Percentiles rank a stretch among this genome's conserved stretches.
These are phyloP conservation scores for Trissolcus basalis DNA, from an alignment of 1,140 invertebrate species.

Conservation along the genomic window DNA sequence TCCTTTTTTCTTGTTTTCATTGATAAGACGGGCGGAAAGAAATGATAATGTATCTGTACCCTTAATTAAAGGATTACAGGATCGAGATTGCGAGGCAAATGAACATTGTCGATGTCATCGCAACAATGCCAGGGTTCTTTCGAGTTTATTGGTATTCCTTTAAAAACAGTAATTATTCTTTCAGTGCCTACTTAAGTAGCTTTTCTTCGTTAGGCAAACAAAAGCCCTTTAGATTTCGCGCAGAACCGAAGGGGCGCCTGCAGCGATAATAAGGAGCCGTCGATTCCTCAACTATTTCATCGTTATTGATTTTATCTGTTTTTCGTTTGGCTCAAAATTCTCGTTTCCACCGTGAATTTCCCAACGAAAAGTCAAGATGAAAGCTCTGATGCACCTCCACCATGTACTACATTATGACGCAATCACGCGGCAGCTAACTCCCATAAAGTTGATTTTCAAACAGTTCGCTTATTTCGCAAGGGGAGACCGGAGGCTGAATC, in stretches of 20 bases:
- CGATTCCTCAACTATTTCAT: conserved; percentile 25
- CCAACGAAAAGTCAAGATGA: conserved; percentile 28
- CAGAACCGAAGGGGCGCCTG: conserved; percentile 16
- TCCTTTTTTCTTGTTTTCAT: too few relatives aligned
- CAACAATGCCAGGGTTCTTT: conserved; percentile 10
- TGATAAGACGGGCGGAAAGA: background rate
- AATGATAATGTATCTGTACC: background rate
- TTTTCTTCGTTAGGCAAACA: conserved; percentile 48
- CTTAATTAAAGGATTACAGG: conserved; percentile 3
- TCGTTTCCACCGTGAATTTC: background rate
- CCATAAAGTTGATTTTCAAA: conserved; percentile 62
- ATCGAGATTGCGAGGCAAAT: conserved; percentile 9
- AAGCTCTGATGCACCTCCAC: conserved; percentile 12
- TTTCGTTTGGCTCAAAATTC: conserved; percentile 12
- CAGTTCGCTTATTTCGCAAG: conserved; percentile 52
- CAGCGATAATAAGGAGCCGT: conserved; percentile 30
- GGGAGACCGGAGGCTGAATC: conserved; percentile 12
- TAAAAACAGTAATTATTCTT: conserved; percentile 44
- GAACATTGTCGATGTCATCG: conserved; percentile 10
- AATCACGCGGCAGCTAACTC: conserved; percentile 59
- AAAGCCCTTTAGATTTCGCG: conserved; percentile 24
- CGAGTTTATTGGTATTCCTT: conserved; percentile 23
- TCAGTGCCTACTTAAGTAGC: conserved; percentile 38
- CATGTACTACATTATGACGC: conserved; percentile 60
- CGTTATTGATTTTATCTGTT: conserved; percentile 37